Percentiles rank a stretch among this genome's conserved stretches.
Conservation (phyloP, 2,797 vertebrate genomes). For the Coracias cyanogaster region DNA sequence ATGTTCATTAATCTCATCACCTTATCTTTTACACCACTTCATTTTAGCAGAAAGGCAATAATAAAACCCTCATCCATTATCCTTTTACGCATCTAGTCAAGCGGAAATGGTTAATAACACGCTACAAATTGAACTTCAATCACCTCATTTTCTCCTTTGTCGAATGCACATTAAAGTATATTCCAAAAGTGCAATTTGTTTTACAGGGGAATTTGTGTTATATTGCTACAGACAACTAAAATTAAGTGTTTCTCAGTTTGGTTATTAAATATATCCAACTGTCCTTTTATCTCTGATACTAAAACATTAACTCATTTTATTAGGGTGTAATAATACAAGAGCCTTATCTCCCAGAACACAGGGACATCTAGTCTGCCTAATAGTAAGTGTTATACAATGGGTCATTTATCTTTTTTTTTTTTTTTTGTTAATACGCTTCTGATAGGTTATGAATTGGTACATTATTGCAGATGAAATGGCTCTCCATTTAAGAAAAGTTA, state of each 20-base stretch:
- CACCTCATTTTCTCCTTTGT: conserved; percentile 92
- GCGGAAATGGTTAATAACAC: conserved; percentile 99
- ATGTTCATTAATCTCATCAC: conserved; percentile 99
- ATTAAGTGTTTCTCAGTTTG: conserved; percentile 82
- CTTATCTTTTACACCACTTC: conserved; percentile 99
- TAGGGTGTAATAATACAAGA: conserved; percentile 80
- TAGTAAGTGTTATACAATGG: conserved; percentile 81
- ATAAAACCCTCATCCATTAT: conserved; percentile 99
- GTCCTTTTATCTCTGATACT: conserved; percentile 84
- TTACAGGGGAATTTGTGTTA: conserved; percentile 83
- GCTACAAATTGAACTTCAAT: conserved; percentile 99
- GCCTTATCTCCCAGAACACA: conserved; percentile 90
- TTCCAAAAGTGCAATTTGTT: conserved; percentile 87
- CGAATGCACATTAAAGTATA: conserved; percentile 88
- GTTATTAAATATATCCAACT: conserved; percentile 86
- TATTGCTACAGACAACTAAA: conserved; percentile 84
- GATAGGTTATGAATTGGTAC: conserved; percentile 85
- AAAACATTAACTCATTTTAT: conserved; percentile 85
- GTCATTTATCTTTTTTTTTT: conserved; percentile 91
- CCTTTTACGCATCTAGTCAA: conserved; percentile 96
- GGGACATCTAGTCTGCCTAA: conserved; percentile 82
- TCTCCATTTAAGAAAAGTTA: conserved; percentile 83
- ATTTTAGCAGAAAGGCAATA: conserved; percentile 98
- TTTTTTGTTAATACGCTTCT: conserved; percentile 77
- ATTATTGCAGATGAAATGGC: conserved; percentile 81